Conservation (phyloP, 2,797 vertebrate genomes). For the Aphelocoma californica region DNA sequence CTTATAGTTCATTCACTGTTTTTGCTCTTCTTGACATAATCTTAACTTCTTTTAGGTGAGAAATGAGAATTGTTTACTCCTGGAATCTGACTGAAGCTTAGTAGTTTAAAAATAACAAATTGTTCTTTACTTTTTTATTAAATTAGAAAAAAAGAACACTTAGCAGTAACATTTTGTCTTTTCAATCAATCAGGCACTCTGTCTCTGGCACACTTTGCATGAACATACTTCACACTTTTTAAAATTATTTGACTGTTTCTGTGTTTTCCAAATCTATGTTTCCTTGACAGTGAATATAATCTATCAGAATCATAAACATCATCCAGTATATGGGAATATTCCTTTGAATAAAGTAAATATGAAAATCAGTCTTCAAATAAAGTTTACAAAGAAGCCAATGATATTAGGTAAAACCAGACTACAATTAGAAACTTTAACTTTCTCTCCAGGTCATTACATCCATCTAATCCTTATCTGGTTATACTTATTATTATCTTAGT, state of each 20-base stretch:
- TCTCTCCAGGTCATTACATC: neutral
- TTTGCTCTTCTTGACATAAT: neutral
- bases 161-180: neutral
- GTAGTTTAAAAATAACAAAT: neutral
- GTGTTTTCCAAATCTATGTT: neutral
- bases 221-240: neutral
- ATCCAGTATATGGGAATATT: neutral
- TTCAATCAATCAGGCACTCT: neutral
- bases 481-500: neutral
- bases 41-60: neutral
- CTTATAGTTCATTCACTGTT: neutral
- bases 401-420: neutral
- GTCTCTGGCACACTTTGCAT: neutral
- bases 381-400: neutral
- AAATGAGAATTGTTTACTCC: neutral
- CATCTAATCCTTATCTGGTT: neutral
- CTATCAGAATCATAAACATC: neutral
- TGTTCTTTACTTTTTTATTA: neutral
- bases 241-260: neutral
- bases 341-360: neutral
- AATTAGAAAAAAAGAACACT: neutral
- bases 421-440: neutral
- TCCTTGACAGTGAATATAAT: neutral
- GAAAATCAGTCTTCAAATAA: neutral
- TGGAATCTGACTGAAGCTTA: neutral